A percentile compares a stretch with the other conserved stretches of the same genome.
Evolutionary conservation across 2,113 vertebrate species (phyloP).

Genomic region (Forbesichthys agassizii): DNA sequence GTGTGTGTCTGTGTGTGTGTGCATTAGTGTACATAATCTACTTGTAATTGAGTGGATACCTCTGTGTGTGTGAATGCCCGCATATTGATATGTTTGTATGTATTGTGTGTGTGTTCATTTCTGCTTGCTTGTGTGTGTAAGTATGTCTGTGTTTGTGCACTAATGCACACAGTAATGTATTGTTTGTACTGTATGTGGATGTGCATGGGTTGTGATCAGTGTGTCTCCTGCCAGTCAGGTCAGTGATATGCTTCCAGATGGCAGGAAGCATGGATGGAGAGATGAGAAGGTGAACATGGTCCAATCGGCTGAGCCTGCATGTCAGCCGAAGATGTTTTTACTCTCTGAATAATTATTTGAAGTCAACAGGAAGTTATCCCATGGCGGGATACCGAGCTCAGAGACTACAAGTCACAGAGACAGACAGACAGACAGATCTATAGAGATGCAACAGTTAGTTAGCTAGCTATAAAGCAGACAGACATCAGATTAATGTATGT

Average conservation of each 20-base stretch:
- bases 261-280: neutral
- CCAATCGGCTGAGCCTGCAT: slow-evolving; percentile 4
- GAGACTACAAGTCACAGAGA: neutral
- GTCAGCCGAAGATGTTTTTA: neutral
- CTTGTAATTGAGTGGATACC: neutral
- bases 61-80: neutral
- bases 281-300: slow-evolving; percentile 2
- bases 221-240: slow-evolving; percentile 9
- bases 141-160: slow-evolving; percentile 2
- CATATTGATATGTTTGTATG: neutral
- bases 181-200: neutral
- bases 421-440: neutral
- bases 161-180: too few relatives aligned
- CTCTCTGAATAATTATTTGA: slow-evolving; percentile 16
- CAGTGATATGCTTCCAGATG: slow-evolving; percentile 18
- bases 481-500: too few relatives aligned
- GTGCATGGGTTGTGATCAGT: neutral
- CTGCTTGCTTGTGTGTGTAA: neutral
- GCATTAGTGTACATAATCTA: neutral
- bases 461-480: slow-evolving; percentile 6
- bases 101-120: neutral
- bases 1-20: neutral
- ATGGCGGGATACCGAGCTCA: too few relatives aligned
- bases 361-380: slow-evolving; percentile 1
- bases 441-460: neutral